Conservation (phyloP, 92 coral and sea anemone genomes). For the Blastomussa wellsi region DNA sequence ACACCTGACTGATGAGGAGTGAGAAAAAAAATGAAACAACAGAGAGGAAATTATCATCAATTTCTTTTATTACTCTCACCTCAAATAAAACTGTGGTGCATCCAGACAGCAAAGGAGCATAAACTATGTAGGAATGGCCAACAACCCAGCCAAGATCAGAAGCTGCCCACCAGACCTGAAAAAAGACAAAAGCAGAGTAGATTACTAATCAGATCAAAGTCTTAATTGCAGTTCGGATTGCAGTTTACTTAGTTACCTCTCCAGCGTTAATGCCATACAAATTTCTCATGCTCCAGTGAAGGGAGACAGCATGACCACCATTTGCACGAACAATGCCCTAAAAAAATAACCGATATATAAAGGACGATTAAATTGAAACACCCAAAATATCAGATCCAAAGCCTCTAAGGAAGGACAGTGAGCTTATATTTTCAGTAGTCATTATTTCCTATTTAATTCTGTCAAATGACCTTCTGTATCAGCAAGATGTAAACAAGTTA, state of each 20-base stretch:
- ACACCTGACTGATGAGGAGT: too few relatives aligned
- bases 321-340: slow-evolving; percentile 93
- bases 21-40: not conserved
- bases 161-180: slow-evolving; percentile 99
- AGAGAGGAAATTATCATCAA: not conserved
- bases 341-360: not conserved
- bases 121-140: slow-evolving; percentile 96
- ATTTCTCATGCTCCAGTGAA: slow-evolving; percentile 92
- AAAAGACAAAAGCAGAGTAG: not conserved
- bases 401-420: too few relatives aligned
- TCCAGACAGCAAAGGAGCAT: slow-evolving; percentile 86
- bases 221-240: not conserved
- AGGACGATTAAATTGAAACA: not conserved
- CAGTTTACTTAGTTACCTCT: slow-evolving; percentile 57
- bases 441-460: too few relatives aligned
- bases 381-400: not conserved
- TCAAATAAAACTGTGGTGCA: slow-evolving; percentile 92
- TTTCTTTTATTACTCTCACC: slow-evolving; percentile 39
- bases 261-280: slow-evolving; percentile 91
- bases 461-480: too few relatives aligned
- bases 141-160: slow-evolving; percentile 99
- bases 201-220: not conserved
- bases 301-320: slow-evolving; percentile 98
- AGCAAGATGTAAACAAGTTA: too few relatives aligned
- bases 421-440: too few relatives aligned